Conservation (phyloP, 2,797 vertebrate genomes). For the Falco berigora region DNA sequence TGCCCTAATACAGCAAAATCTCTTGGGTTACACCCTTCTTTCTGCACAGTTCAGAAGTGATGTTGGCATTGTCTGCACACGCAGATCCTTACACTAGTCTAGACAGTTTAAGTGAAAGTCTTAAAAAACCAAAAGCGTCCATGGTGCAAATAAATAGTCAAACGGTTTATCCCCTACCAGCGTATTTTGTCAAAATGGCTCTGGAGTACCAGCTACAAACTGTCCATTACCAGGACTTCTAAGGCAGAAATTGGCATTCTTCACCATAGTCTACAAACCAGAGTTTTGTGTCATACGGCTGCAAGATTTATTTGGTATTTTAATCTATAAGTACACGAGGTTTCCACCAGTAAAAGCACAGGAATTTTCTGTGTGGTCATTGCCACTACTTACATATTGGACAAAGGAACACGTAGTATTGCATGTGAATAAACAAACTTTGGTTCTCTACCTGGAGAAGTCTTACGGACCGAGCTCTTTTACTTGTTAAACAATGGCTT, state of each 20-base stretch:
- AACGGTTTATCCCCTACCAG: not conserved
- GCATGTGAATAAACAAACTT: slow-evolving; percentile 22
- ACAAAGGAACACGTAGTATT: slow-evolving; percentile 9
- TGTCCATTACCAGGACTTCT: not conserved
- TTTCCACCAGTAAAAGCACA: slow-evolving; percentile 56
- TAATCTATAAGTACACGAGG: slow-evolving; percentile 40
- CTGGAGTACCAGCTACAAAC: not conserved
- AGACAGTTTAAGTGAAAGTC: not conserved
- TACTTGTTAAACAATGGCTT: slow-evolving; percentile 71
- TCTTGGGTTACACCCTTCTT: not conserved
- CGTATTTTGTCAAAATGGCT: not conserved
- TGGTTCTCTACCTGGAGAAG: not conserved
- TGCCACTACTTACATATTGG: slow-evolving; percentile 8
- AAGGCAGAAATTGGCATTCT: not conserved
- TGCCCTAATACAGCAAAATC: not conserved
- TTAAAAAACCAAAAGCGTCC: not conserved
- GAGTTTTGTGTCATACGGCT: not conserved
- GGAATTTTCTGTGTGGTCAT: slow-evolving; percentile 29
- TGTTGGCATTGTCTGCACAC: not conserved
- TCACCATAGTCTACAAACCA: not conserved
- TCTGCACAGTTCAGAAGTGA: not conserved
- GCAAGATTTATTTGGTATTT: slow-evolving; percentile 49
- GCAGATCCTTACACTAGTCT: not conserved
- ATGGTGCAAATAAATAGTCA: not conserved
- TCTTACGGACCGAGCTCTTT: not conserved